Percentiles rank a stretch among this genome's conserved stretches.
phyloP scores from a whole-genome alignment of 2,888 invertebrate genomes.

The Pyrrhia umbra region DNA sequence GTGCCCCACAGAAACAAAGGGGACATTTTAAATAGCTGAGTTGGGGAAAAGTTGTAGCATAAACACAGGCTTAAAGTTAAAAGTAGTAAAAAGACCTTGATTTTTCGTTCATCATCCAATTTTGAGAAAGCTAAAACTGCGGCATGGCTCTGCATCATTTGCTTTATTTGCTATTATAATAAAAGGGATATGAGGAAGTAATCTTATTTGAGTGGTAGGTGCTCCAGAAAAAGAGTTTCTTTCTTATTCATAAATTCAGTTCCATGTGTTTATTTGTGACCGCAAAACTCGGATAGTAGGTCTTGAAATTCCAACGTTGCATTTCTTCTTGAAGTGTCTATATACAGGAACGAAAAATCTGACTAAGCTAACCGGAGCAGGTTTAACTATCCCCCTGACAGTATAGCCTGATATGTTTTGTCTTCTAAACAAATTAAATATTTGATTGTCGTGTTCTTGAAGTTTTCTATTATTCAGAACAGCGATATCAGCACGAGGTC shows the following conservation, averaged over 20 bases:
- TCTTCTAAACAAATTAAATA: not conserved
- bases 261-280: not conserved
- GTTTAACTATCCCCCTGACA: too few species aligned
- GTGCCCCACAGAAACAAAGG: conserved; percentile 56
- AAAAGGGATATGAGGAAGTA: not conserved
- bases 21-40: conserved; percentile 46
- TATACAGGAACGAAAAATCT: too few species aligned
- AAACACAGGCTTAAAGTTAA: conserved; percentile 24
- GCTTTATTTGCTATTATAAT: not conserved
- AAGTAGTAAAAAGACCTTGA: conserved; percentile 16
- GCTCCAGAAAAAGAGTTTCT: not conserved
- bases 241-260: too few species aligned
- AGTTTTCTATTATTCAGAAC: conserved; percentile 23
- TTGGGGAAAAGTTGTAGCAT: conserved; percentile 24
- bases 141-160: conserved; percentile 11
- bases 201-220: not conserved
- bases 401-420: too few species aligned
- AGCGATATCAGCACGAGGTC: conserved; percentile 43
- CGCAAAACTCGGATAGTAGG: not conserved
- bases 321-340: not conserved
- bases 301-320: not conserved
- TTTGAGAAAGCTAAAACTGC: conserved; percentile 7
- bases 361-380: too few species aligned
- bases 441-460: not conserved
- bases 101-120: conserved; percentile 11